Conservation (phyloP, 1,140 invertebrate genomes). For the Cyrtorhinus lividipennis region DNA sequence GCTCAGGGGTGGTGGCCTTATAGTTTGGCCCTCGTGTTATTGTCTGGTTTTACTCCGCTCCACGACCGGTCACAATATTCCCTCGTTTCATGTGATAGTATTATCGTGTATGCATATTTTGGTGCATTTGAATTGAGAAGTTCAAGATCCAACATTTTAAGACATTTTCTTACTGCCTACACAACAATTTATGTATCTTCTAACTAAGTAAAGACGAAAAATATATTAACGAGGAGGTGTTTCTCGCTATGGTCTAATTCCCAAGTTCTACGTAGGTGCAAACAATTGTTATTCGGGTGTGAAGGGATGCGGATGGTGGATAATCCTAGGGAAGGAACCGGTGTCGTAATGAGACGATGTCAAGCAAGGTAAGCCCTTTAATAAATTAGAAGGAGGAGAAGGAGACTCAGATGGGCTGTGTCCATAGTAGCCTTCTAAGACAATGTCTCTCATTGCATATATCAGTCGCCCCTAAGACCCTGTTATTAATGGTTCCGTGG, state of each 20-base stretch:
- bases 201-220: no score
- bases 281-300: slow-evolving; percentile 10
- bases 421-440: slow-evolving; percentile 15
- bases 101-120: no score
- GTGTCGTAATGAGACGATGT: slow-evolving; percentile 7
- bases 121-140: no score
- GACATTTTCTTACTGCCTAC: no score
- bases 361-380: slow-evolving; percentile 17
- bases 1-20: no score
- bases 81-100: no score
- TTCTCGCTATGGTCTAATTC: not conserved
- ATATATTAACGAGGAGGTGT: no score
- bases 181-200: no score
- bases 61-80: no score
- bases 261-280: not conserved
- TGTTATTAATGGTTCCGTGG: slow-evolving; percentile 17
- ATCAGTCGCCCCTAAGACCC: slow-evolving; percentile 16
- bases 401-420: slow-evolving; percentile 14
- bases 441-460: slow-evolving; percentile 20
- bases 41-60: no score
- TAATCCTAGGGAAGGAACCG: not conserved
- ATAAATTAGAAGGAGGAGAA: slow-evolving; percentile 18
- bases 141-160: no score
- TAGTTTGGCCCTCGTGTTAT: no score
- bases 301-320: not conserved